Evolutionary conservation across 2,797 vertebrate genomes (phyloP).

Genomic region (Lerista edwardsae): DNA sequence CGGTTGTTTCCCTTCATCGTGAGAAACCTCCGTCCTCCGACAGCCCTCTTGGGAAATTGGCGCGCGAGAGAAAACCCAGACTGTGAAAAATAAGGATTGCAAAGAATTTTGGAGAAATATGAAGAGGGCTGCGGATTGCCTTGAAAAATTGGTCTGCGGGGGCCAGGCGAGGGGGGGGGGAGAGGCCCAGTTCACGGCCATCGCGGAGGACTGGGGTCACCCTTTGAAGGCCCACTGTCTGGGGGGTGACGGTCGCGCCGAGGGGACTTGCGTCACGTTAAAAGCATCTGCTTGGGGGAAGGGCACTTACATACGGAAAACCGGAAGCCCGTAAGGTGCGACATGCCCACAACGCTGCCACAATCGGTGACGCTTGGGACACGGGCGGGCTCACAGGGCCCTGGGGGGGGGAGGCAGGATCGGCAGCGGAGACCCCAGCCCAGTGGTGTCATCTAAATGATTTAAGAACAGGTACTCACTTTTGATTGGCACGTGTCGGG

Average conservation of each 20-base stretch:
- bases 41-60: conserved; percentile 67
- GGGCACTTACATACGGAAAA: neutral
- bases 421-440: no score
- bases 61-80: conserved; percentile 65
- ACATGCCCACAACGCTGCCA: neutral
- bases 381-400: no score
- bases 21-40: conserved; percentile 68
- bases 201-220: neutral
- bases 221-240: fast-evolving
- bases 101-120: conserved; percentile 66
- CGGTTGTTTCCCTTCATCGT: conserved; percentile 69
- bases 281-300: neutral
- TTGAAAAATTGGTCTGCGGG: conserved; percentile 34
- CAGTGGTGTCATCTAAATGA: no score
- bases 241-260: neutral
- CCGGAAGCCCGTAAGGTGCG: neutral
- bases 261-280: neutral
- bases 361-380: neutral
- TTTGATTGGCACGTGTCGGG: no score
- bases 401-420: no score
- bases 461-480: no score
- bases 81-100: conserved; percentile 67
- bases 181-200: conserved; percentile 12
- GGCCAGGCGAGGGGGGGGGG: neutral
- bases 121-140: conserved; percentile 55